Conservation (phyloP, 2,888 invertebrate genomes). For the Gastrophysa polygoni region DNA sequence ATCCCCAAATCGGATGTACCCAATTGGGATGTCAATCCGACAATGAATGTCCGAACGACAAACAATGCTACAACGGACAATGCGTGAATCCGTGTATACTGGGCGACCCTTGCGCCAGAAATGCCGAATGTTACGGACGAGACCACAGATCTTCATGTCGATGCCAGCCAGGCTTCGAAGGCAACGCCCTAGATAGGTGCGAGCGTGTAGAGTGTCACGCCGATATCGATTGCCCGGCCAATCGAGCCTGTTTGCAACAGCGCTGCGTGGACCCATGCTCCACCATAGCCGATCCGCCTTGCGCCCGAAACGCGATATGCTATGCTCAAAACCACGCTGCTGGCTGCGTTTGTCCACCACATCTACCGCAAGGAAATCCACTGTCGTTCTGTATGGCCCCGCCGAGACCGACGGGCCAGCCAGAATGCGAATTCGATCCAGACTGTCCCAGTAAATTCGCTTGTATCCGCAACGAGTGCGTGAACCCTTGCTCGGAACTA, state of each 20-base stretch:
- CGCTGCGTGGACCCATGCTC: conserved; percentile 83
- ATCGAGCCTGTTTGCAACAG: conserved; percentile 73
- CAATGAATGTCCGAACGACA: conserved; percentile 78
- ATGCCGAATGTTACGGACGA: conserved; percentile 82
- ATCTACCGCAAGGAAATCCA: conserved; percentile 81
- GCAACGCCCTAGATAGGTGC: conserved; percentile 82
- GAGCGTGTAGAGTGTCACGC: conserved; percentile 79
- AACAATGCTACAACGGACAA: conserved; percentile 82
- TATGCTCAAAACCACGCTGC: conserved; percentile 80
- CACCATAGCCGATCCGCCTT: conserved; percentile 68
- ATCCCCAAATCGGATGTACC: conserved; percentile 80
- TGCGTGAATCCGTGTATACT: conserved; percentile 82
- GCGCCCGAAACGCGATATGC: conserved; percentile 84
- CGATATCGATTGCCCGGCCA: conserved; percentile 78
- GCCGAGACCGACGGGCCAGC: conserved; percentile 59
- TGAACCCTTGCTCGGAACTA: conserved; percentile 77
- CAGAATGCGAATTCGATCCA: conserved; percentile 76
- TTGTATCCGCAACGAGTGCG: conserved; percentile 79
- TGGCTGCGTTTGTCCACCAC: conserved; percentile 81
- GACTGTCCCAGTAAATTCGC: conserved; percentile 83
- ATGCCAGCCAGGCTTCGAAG: conserved; percentile 76
- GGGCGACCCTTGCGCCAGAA: conserved; percentile 81
- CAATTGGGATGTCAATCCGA: conserved; percentile 85
- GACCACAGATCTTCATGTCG: conserved; percentile 81
- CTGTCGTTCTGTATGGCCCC: conserved; percentile 73